Evolutionary conservation across 2,797 vertebrate genomes (phyloP), one percentile per base, ranked within the genome.

Genomic region (Bradypodion ventrale): DNA sequence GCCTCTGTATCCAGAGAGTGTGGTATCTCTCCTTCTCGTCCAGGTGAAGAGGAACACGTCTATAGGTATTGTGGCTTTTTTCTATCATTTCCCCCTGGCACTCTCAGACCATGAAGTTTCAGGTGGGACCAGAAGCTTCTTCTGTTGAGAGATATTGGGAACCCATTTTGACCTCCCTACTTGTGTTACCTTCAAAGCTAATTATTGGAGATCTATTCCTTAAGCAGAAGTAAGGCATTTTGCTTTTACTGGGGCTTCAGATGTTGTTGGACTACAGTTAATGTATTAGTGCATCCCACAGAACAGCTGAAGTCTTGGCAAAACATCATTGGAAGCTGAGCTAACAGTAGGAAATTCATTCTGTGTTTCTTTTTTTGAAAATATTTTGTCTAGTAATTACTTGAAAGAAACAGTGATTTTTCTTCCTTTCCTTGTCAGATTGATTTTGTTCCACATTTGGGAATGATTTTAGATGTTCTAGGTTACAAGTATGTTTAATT

Each of bases 21-120:
- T 72, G 94, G 94, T 73, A 96, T 96, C 84, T 95, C 97, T 78
- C 95, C 97, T 0, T 86, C 95, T 78, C 94, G 92, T 83, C 95
- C 95, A 70, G 88, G 95, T 19, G 98, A 99, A 94, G 98, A 99
- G 90, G 98, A 99, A 79, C 98, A 99, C 97, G 98, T 99, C 76
- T 99, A 99, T 95, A 99, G 98, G 98, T 99, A 95, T 32, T 78
- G 59, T 68, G n/a, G n/a, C 19, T 75, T 66, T 15, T 3, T 60
- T 7, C 8, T 46, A 27, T 15, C 3, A 29, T 44, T 44, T 7
- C 19, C 42, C 23, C 13, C 23, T 13, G 2, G 27, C 3, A 21
- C 16, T 5, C 35, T 23, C 29, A 65, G 16, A 13, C 2, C 19
- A 4, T 35, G 23, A 21, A 29, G 13, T 4, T 46, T 44, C 15